Conservation (phyloP, 2,113 vertebrate genomes). For the Opisthocomus hoazin region DNA sequence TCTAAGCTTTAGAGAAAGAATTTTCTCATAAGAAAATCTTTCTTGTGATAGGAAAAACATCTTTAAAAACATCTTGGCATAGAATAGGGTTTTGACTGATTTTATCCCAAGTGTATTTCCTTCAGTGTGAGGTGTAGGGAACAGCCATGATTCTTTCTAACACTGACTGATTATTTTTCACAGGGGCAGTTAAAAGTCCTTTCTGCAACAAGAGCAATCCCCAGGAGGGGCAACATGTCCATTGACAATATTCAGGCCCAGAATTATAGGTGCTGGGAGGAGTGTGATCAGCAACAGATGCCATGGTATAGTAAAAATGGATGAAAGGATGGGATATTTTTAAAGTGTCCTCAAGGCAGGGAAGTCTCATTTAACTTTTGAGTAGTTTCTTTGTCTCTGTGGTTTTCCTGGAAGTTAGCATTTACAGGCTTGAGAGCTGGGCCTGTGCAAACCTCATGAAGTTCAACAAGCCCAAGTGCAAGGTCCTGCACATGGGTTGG, state of each 20-base stretch:
- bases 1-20: neutral
- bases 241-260: neutral
- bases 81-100: neutral
- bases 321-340: neutral
- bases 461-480: too few relatives aligned
- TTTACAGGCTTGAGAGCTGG: too few relatives aligned
- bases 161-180: fast-evolving
- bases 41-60: neutral
- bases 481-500: too few relatives aligned
- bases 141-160: neutral
- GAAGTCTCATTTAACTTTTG: neutral
- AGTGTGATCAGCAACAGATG: neutral
- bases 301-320: neutral
- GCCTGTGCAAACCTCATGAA: too few relatives aligned
- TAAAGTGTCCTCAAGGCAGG: neutral
- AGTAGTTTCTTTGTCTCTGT: neutral
- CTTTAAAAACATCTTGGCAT: neutral
- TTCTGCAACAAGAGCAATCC: neutral
- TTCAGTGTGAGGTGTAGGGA: neutral
- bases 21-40: too few relatives aligned
- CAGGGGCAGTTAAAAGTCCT: neutral
- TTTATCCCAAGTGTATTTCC: neutral
- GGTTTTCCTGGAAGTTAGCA: neutral
- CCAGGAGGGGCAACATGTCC: neutral
- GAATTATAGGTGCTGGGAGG: neutral